phyloP scores from a whole-genome alignment of 2,888 invertebrate species.

The Epinotia nisella region DNA sequence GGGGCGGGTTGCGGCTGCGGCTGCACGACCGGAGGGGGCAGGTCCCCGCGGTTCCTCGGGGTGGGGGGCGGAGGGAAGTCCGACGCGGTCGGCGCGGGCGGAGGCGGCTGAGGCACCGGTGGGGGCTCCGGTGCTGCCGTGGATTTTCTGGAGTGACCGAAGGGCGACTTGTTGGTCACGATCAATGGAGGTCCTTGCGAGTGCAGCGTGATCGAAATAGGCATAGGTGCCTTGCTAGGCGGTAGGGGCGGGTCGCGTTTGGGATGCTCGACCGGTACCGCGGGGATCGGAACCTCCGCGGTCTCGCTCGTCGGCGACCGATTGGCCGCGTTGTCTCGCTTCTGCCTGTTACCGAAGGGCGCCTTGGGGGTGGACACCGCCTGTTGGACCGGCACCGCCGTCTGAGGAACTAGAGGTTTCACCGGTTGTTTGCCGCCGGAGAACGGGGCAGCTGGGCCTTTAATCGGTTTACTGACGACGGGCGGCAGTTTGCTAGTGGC shows the following conservation, averaged over 20 bases:
- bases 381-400: conserved; percentile 77
- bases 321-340: conserved; percentile 71
- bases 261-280: conserved; percentile 58
- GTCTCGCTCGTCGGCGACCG: conserved; percentile 73
- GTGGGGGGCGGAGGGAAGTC: conserved; percentile 82
- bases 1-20: conserved; percentile 75
- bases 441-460: conserved; percentile 79
- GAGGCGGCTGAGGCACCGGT: conserved; percentile 73
- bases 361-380: conserved; percentile 75
- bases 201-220: conserved; percentile 79
- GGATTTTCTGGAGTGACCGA: conserved; percentile 75
- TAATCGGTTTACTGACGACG: conserved; percentile 63
- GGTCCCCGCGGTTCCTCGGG: conserved; percentile 73
- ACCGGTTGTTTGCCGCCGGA: conserved; percentile 72
- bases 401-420: conserved; percentile 76
- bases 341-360: conserved; percentile 79
- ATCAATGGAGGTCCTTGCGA: conserved; percentile 78
- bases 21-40: conserved; percentile 63
- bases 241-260: conserved; percentile 75
- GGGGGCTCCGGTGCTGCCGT: conserved; percentile 64
- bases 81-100: conserved; percentile 79
- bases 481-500: conserved; percentile 65
- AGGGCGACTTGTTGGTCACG: conserved; percentile 79
- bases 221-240: conserved; percentile 79
- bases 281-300: conserved; percentile 59